Evolutionary conservation across 1,140 invertebrate genomes (phyloP).

Genomic region (Rhagoletis zephyria): DNA sequence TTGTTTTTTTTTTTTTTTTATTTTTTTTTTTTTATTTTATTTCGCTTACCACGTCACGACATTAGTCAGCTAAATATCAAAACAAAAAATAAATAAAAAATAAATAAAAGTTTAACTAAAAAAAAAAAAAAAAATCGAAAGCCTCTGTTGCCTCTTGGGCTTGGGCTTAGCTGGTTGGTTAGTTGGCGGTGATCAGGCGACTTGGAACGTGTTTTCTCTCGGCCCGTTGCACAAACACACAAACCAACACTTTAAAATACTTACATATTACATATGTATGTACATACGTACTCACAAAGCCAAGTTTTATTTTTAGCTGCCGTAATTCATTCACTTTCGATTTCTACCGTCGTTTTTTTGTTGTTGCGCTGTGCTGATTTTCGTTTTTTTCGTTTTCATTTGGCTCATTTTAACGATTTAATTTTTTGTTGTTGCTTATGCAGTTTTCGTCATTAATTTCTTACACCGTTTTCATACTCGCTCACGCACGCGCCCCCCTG

Average conservation of each 20-base stretch:
- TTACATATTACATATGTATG: background rate
- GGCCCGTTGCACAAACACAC: background rate
- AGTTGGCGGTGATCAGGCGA: constrained; percentile 8
- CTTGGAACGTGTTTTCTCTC: constrained; percentile 39
- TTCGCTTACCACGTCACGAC: background rate
- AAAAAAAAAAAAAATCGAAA: background rate
- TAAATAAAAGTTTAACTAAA: background rate
- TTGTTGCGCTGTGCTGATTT: constrained; percentile 1
- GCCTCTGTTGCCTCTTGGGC: background rate
- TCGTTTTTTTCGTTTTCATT: constrained; percentile 18
- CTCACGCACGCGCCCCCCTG: background rate
- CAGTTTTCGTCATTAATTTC: constrained; percentile 30
- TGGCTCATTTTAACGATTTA: background rate
- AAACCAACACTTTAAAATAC: background rate
- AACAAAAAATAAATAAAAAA: background rate
- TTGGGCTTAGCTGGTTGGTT: background rate
- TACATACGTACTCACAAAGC: background rate
- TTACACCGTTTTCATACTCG: constrained; percentile 6
- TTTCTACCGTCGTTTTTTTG: constrained; percentile 32
- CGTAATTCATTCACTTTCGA: constrained; percentile 51
- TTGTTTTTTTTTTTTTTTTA: too few species aligned
- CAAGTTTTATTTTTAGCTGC: constrained; percentile 50
- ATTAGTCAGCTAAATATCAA: constrained; percentile 29
- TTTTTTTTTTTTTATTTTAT: too few species aligned
- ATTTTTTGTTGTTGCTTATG: background rate